These are phyloP conservation scores for Reticulitermes lucifugus DNA, from an alignment of 2,888 invertebrate species.

Conservation along the genomic window DNA sequence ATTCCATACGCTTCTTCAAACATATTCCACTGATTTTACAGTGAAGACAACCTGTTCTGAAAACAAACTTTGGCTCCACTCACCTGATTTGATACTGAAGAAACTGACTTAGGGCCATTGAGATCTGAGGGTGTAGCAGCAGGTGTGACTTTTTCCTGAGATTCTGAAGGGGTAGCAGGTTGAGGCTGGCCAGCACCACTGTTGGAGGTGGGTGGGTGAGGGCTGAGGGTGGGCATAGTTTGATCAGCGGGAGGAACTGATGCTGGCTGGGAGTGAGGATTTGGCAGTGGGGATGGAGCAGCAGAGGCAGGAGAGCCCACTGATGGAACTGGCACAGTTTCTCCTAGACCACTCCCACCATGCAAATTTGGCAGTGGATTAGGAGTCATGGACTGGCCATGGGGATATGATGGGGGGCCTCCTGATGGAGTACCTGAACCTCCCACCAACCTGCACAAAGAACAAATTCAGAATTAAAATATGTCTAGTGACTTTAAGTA, in stretches of 20 bases:
- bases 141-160: slow-evolving; percentile 59
- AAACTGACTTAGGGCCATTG: slow-evolving; percentile 62
- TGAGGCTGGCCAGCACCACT: slow-evolving; percentile 52
- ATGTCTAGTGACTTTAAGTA: not conserved
- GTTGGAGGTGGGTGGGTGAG: slow-evolving; percentile 70
- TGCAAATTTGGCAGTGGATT: slow-evolving; percentile 50
- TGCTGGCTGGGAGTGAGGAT: slow-evolving; percentile 78
- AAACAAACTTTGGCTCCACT: not conserved
- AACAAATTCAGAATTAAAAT: not conserved
- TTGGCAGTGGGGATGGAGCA: slow-evolving; percentile 77
- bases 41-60: no score
- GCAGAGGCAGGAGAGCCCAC: slow-evolving; percentile 76
- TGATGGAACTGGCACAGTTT: slow-evolving; percentile 65
- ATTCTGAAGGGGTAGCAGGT: slow-evolving; percentile 54
- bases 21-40: not conserved
- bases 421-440: slow-evolving; percentile 70
- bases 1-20: no score
- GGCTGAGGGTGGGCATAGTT: slow-evolving; percentile 79
- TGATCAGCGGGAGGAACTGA: slow-evolving; percentile 75
- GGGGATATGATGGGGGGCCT: slow-evolving; percentile 75
- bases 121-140: slow-evolving; percentile 60
- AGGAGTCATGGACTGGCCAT: slow-evolving; percentile 64
- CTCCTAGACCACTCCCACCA: slow-evolving; percentile 41
- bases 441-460: slow-evolving; percentile 47
- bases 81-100: slow-evolving; percentile 62